These are phyloP conservation scores for Pocillopora damicornis DNA, from an alignment of 64 coral and sea anemone genomes.

Conservation along the genomic window DNA sequence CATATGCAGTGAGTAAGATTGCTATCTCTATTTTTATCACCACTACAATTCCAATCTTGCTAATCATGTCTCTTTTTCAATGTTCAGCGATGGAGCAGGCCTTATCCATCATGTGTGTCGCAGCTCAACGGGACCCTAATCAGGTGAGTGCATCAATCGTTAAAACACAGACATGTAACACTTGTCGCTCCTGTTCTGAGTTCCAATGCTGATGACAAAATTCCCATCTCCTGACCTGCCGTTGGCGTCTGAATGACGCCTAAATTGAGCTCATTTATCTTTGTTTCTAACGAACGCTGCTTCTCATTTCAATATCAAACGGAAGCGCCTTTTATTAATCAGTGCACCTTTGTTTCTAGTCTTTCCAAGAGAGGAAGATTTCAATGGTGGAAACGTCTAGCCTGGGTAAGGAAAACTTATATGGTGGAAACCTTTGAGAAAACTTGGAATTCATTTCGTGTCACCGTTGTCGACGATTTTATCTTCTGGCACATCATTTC, in stretches of 20 bases:
- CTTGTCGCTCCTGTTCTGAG: background rate
- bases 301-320: background rate
- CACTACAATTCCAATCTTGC: background rate
- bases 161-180: background rate
- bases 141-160: constrained; percentile 1
- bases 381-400: constrained; percentile 29
- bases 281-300: too few species aligned
- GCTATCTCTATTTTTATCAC: background rate
- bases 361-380: constrained; percentile 22
- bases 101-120: constrained; percentile 55
- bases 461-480: too few species aligned
- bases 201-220: background rate
- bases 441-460: too few species aligned
- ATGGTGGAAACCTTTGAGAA: background rate
- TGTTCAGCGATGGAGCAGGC: constrained; percentile 86
- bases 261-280: too few species aligned
- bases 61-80: background rate
- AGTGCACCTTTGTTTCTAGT: background rate
- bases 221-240: background rate
- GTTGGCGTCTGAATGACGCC: too few species aligned
- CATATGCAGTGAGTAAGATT: too few species aligned
- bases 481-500: too few species aligned
- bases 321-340: background rate
- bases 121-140: constrained; percentile 24
- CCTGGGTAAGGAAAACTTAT: background rate